Evolutionary conservation across 2,113 vertebrate species (phyloP), one percentile per base, ranked within the genome.

Genomic region (Mohoua ochrocephala): DNA sequence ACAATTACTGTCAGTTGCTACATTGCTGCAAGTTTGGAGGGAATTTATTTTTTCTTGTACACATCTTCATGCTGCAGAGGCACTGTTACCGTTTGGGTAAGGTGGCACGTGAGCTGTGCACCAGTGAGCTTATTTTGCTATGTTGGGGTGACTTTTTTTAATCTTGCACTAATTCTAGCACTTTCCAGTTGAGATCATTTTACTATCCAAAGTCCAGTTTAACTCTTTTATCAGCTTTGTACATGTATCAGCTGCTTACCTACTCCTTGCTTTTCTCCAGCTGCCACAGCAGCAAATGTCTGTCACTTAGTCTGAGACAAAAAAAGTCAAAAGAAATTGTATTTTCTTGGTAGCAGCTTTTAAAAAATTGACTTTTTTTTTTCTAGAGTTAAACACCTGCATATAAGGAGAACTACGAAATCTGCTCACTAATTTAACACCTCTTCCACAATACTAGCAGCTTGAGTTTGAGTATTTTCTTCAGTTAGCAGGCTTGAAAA

Each of bases 321-420:
- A 70, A 63, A 30, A 68, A 3, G 2, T 6, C 5, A 47, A 44
- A 83, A 76, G 3, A 50, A 64, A 61, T 6, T 14, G 0, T 35
- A 31, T 60, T 81, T 45, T 68, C 27, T 63, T 47, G 6, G 22
- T 33, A 74, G 15, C 7, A 76, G 2, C 16, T 41, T 35, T 87
- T 63, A 0, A 24, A 75, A 83, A 35, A 11, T 1, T 1, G 2
- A 42, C 5, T 13, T 10, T 5, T 23, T 23, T 15, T 4, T n/a
- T 16, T 4, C 26, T 7, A 17, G 4, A 33, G 4, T 20, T 70
- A 65, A 73, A 64, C 8, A 37, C 2, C 42, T 54, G 3, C 5
- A 42, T 39, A 17, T 23, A 69, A 23, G 76, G 31, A 73, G 3
- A 57, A 28, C 5, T 28, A 42, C 2, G 81, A 84, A 69, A 49